Evolutionary conservation across 2,888 invertebrate species (phyloP).

Genomic region (Dascillus cervinus): DNA sequence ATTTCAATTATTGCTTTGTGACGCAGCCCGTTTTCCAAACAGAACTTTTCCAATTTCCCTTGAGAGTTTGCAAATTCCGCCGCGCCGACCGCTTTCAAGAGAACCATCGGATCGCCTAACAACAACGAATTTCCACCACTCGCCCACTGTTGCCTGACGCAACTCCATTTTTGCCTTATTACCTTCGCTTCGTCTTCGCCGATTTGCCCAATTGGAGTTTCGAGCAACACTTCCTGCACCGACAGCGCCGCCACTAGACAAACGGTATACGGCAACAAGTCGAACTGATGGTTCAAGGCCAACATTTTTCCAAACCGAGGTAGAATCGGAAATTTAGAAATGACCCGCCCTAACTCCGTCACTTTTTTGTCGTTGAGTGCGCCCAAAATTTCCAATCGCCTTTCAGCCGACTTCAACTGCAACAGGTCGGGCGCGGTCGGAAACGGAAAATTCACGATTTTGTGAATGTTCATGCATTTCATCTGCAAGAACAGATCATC

Average conservation of each 20-base stretch:
- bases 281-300: slow-evolving; percentile 80
- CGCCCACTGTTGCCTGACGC: slow-evolving; percentile 60
- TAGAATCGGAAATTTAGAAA: slow-evolving; percentile 84
- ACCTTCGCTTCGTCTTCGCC: slow-evolving; percentile 33
- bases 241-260: slow-evolving; percentile 87
- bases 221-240: slow-evolving; percentile 78
- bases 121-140: slow-evolving; percentile 63
- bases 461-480: slow-evolving; percentile 92
- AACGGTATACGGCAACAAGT: slow-evolving; percentile 78
- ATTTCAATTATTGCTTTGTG: slow-evolving; percentile 88
- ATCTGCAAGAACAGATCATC: slow-evolving; percentile 92
- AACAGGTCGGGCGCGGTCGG: slow-evolving; percentile 82
- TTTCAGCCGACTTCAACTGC: slow-evolving; percentile 72
- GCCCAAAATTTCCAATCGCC: slow-evolving; percentile 67
- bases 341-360: slow-evolving; percentile 75
- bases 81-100: slow-evolving; percentile 81
- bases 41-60: slow-evolving; percentile 64
- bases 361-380: slow-evolving; percentile 64
- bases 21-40: slow-evolving; percentile 71
- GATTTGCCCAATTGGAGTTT: slow-evolving; percentile 35
- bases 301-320: slow-evolving; percentile 91
- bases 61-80: slow-evolving; percentile 70
- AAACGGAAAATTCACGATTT: slow-evolving; percentile 91
- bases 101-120: slow-evolving; percentile 84
- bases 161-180: slow-evolving; percentile 44